Base-by-base conservation (phyloP, 1,140 invertebrate genomes). In the Lepidotrigona ventralis region DNA sequence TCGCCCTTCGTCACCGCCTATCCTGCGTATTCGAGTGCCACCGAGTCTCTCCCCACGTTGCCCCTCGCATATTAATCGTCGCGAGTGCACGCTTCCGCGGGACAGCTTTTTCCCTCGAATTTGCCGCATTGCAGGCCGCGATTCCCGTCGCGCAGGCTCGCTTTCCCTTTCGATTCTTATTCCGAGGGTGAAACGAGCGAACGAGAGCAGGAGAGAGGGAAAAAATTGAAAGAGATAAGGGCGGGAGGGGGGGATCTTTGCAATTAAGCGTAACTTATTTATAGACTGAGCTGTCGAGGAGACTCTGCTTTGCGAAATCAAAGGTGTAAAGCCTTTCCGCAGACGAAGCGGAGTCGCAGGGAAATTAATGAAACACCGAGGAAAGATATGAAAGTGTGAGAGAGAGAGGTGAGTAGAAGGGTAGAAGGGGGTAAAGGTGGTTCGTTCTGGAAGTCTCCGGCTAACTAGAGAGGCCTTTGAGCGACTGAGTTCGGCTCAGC, bases 401-500 rank as follows among this genome's bases (percentile, higher is more conserved):
- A 14, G 58, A 60, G 58, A 23, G 56, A 12, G 21, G 46, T 17
- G 12, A n/a, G 58, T 33, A 53, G 5, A 12, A 53, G 14, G 51
- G 12, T 11, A 12, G 63, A 29, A 53, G 17, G 56, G 33, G 29
- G 60, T n/a, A 17, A 76, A 75, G 60, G 46, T 56, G 29, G 26
- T 46, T 69, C 66, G 66, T 69, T 69, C 66, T 23, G 15, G 56
- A 56, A n/a, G 39, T 79, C 86, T 73, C 76, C 56, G 83, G 79
- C 66, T 85, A 91, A 89, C 89, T 86, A 82, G 77, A 87, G 81
- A 76, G 56, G 72, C 87, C 90, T 90, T 91, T 90, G 88, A 91
- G 84, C 70, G 85, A 83, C 81, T 79, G 86, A 86, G 69, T 86
- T 85, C 80, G 80, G 84, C 89, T 86, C 81, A 80, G 79, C 74